Evolutionary conservation across 2,888 invertebrate genomes (phyloP), one percentile per base, ranked within the genome.

Genomic region (Euspilapteryx auroguttella): DNA sequence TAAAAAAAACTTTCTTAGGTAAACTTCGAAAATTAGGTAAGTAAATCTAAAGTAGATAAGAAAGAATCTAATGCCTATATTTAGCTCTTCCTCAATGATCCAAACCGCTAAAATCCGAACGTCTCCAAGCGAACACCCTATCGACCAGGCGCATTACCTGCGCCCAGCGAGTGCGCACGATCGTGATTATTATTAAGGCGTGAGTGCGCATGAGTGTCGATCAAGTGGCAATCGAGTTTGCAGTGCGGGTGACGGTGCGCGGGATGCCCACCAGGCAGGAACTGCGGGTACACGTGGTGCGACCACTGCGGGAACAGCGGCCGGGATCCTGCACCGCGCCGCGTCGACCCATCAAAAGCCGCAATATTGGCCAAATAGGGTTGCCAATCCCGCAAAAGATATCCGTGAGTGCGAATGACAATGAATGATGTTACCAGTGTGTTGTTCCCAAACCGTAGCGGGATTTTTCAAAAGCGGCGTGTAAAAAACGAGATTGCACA

Each of bases 251-350:
- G 36, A n/a, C 30, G 28, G 38, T 52, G 61, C 55, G 78, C 77
- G 49, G 89, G 89, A 79, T 91, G 91, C 69, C 89, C 87, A 65
- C 89, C 90, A 55, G 92, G 91, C 68, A 93, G 83, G 81, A 92
- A 93, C 81, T 93, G 92, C 49, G 93, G 92, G 77, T 92, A 91
- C 56, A 93, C 91, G 79, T 92, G 92, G 79, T 92, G 92, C 49
- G 92, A 92, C 92, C 93, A 93, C 80, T 93, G 92, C 46, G 92
- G 92, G 76, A 93, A 93, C 64, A 92, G 82, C 49, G 92, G 92
- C 59, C 90, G 83, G 54, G 86, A 82, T 63, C 86, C 73, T 40
- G 32, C 31, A 49, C 6, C 13, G 12, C 8, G 12, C 21, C 15
- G 17, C 27, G 20, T 12, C 4, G 12, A 13, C 17, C 11, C n/a